Conservation (phyloP, 1,140 invertebrate species). For the Bombus vancouverensis region DNA sequence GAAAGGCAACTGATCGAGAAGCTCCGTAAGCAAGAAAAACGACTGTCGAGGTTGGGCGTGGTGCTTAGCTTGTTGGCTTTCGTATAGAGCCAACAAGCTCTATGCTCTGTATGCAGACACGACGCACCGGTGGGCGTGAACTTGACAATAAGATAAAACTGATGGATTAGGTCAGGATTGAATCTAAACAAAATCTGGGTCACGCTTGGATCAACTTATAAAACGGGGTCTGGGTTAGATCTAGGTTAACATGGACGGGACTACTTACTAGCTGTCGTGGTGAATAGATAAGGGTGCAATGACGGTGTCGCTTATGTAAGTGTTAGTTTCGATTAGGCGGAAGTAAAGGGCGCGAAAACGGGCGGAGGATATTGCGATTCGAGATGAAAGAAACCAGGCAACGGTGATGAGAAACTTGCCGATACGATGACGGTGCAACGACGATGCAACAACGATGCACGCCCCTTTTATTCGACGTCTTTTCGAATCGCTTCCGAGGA, state of each 20-base stretch:
- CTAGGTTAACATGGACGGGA: constrained; percentile 24
- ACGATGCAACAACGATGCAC: neutral
- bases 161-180: constrained; percentile 44
- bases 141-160: constrained; percentile 46
- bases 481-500: neutral
- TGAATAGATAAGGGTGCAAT: constrained; percentile 13
- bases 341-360: neutral
- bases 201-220: constrained; percentile 36
- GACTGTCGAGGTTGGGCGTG: neutral
- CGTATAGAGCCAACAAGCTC: neutral
- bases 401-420: neutral
- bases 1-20: neutral
- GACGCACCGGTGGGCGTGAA: constrained; percentile 14
- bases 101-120: neutral
- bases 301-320: neutral
- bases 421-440: neutral
- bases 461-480: neutral
- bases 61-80: neutral
- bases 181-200: constrained; percentile 55
- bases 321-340: constrained; percentile 9
- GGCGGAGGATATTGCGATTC: neutral
- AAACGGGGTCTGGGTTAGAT: constrained; percentile 41
- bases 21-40: neutral
- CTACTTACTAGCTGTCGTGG: neutral
- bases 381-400: neutral